Evolutionary conservation across 1,140 invertebrate species (phyloP).

Genomic region (Palaemon carinicauda): DNA sequence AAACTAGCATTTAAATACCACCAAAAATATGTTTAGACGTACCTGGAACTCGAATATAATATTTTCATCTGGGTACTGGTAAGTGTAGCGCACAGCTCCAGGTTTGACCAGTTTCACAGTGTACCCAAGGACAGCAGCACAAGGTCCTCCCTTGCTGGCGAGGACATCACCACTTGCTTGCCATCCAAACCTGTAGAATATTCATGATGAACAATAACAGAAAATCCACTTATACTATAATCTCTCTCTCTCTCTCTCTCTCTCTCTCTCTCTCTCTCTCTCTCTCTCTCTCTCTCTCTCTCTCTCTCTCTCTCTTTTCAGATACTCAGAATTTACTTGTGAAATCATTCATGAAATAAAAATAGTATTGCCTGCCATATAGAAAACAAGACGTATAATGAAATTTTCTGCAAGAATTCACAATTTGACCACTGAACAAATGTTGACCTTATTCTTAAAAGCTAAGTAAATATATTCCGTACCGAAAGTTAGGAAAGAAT

Average conservation of each 20-base stretch:
- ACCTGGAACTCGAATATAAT: constrained; percentile 70
- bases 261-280: too few relatives aligned
- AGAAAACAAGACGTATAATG: background rate
- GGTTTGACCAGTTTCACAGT: constrained; percentile 69
- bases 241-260: too few relatives aligned
- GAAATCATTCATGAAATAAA: background rate
- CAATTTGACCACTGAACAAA: too few relatives aligned
- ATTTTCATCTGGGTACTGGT: constrained; percentile 68
- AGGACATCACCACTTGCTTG: constrained; percentile 65
- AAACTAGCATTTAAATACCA: too few relatives aligned
- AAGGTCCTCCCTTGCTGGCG: constrained; percentile 65
- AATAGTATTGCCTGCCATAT: background rate
- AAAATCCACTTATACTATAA: too few relatives aligned
- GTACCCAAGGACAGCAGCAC: constrained; percentile 67
- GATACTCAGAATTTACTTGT: background rate
- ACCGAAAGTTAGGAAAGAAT: too few relatives aligned
- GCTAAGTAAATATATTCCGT: too few relatives aligned
- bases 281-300: too few relatives aligned
- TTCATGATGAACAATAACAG: background rate
- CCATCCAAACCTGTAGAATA: constrained; percentile 65
- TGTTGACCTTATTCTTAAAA: too few relatives aligned
- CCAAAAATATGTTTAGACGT: constrained; percentile 42
- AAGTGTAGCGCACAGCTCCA: constrained; percentile 68
- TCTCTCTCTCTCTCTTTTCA: too few relatives aligned
- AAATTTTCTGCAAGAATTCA: too few relatives aligned